phyloP scores from a whole-genome alignment of 2,113 vertebrate species.

The Anhinga anhinga region DNA sequence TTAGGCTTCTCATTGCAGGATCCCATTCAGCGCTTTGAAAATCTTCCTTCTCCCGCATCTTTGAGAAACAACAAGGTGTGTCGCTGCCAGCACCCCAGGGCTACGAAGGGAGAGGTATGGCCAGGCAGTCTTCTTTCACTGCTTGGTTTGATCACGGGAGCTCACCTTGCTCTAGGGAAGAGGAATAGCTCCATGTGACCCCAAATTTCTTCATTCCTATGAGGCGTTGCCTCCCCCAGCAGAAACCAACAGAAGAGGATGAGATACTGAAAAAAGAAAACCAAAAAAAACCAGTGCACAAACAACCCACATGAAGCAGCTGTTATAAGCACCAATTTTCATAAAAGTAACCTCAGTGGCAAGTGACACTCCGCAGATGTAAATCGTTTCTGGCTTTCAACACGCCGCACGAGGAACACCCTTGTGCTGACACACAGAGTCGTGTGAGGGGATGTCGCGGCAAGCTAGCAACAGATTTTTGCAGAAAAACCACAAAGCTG shows the following conservation, averaged over 20 bases:
- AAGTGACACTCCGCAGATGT: neutral
- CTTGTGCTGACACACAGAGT: neutral
- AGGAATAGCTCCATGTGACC: neutral
- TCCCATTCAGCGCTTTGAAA: neutral
- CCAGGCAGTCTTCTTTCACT: neutral
- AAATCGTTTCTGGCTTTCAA: neutral
- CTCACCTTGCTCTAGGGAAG: neutral
- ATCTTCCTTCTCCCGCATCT: neutral
- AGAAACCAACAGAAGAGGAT: neutral
- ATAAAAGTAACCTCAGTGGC: neutral
- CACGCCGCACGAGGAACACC: accelerated
- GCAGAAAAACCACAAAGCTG: neutral
- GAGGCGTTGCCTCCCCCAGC: neutral
- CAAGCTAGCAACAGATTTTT: neutral
- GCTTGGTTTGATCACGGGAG: neutral
- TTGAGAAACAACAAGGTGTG: neutral
- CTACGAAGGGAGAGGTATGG: neutral
- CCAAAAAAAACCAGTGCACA: neutral
- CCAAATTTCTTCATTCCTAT: neutral
- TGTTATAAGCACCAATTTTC: neutral
- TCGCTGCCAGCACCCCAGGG: neutral
- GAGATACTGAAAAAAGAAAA: neutral
- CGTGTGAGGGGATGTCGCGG: accelerated
- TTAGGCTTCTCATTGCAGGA: neutral
- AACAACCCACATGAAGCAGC: neutral